Percentiles rank a stretch among this genome's conserved stretches.
These are phyloP conservation scores for Climacteris rufus DNA, from an alignment of 2,113 vertebrate species.

Conservation along the genomic window DNA sequence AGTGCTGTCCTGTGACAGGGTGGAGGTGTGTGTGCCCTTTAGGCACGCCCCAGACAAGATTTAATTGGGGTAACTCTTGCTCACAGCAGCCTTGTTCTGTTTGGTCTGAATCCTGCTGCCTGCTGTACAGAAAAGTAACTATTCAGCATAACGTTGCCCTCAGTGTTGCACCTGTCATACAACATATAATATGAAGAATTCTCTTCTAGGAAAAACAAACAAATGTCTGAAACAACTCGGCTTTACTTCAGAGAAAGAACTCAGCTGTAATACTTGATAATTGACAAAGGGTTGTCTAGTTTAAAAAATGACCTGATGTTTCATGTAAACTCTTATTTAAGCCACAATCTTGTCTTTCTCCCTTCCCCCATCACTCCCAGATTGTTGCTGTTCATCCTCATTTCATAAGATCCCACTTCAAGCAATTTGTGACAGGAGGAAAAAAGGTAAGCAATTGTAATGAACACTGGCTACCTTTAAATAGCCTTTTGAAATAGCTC, in stretches of 20 bases:
- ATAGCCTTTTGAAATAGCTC: neutral
- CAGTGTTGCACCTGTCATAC: neutral
- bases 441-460: constrained; percentile 84
- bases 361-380: neutral
- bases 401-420: constrained; percentile 90
- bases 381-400: constrained; percentile 90
- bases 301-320: neutral
- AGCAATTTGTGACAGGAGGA: constrained; percentile 96
- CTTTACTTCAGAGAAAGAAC: neutral
- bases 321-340: neutral
- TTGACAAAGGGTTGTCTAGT: neutral
- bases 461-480: neutral
- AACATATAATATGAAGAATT: neutral
- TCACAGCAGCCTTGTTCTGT: neutral
- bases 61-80: neutral
- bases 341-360: neutral
- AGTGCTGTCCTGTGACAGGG: neutral
- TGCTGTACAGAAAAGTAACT: neutral
- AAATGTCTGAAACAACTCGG: neutral
- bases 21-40: neutral
- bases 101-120: neutral
- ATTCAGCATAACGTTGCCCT: neutral
- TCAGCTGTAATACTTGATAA: neutral
- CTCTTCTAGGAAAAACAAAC: neutral
- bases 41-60: neutral